A percentile compares a stretch with the other conserved stretches of the same genome.
Evolutionary conservation across 1,140 invertebrate genomes (phyloP).

Genomic region (Laupala kohalensis): DNA sequence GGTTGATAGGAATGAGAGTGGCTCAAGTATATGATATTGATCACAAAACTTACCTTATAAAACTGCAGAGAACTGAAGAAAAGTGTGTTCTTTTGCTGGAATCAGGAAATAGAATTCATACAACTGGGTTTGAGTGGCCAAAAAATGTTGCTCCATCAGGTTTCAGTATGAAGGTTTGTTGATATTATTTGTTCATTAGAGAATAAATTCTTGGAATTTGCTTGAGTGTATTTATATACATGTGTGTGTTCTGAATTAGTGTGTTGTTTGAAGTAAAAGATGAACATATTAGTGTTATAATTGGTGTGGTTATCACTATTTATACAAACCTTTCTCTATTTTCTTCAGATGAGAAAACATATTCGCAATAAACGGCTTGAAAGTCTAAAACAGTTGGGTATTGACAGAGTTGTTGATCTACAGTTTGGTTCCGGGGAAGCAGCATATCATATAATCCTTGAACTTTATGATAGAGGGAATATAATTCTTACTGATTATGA

Average conservation of each 20-base stretch:
- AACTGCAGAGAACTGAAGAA: slow-evolving; percentile 65
- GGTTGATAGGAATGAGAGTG: slow-evolving; percentile 80
- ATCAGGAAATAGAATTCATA: slow-evolving; percentile 87
- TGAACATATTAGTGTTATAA: not conserved
- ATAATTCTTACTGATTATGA: slow-evolving; percentile 87
- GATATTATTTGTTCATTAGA: not conserved
- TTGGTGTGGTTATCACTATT: not conserved
- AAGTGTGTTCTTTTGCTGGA: slow-evolving; percentile 85
- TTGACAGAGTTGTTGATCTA: slow-evolving; percentile 79
- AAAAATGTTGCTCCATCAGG: slow-evolving; percentile 91
- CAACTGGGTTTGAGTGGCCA: slow-evolving; percentile 94
- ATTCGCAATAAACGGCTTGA: slow-evolving; percentile 91
- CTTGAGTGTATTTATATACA: too few relatives aligned
- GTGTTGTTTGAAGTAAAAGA: too few relatives aligned
- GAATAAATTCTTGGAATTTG: too few relatives aligned
- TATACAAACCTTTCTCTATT: not conserved
- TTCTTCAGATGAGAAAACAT: slow-evolving; percentile 82
- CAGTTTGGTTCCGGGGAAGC: slow-evolving; percentile 92
- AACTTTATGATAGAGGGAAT: slow-evolving; percentile 95
- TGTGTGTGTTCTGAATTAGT: too few relatives aligned
- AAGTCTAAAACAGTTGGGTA: slow-evolving; percentile 67
- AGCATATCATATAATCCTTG: slow-evolving; percentile 90
- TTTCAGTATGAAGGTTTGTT: slow-evolving; percentile 88
- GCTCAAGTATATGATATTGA: slow-evolving; percentile 97
- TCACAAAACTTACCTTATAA: slow-evolving; percentile 89